Conservation (phyloP, 1,140 invertebrate species). For the Drosophila insularis region DNA sequence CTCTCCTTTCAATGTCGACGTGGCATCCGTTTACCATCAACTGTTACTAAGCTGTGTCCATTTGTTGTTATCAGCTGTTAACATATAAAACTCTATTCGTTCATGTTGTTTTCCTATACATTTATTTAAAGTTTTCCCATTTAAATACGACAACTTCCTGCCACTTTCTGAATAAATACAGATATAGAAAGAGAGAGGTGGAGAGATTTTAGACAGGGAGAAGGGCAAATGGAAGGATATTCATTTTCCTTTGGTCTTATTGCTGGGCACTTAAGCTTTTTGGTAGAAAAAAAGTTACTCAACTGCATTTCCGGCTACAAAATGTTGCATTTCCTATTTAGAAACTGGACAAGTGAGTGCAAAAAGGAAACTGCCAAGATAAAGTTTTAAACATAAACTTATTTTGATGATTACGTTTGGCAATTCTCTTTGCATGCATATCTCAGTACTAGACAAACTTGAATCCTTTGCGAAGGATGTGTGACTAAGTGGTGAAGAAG, state of each 20-base stretch:
- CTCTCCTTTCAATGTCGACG: constrained; percentile 29
- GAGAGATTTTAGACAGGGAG: background rate
- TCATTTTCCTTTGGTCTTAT: constrained; percentile 2
- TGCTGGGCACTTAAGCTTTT: constrained; percentile 5
- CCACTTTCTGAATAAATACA: constrained; percentile 27
- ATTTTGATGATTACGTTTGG: constrained; percentile 60
- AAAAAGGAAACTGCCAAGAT: constrained; percentile 17
- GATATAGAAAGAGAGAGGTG: background rate
- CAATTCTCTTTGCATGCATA: constrained; percentile 29
- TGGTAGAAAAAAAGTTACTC: constrained; percentile 48
- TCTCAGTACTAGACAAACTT: background rate
- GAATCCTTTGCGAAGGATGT: background rate
- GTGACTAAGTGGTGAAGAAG: background rate
- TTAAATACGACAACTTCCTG: constrained; percentile 65
- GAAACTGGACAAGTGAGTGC: constrained; percentile 30
- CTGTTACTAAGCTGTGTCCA: constrained; percentile 39
- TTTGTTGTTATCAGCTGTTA: constrained; percentile 51
- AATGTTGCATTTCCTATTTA: constrained; percentile 67
- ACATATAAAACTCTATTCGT: constrained; percentile 26
- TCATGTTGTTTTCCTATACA: constrained; percentile 35
- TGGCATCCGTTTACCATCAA: constrained; percentile 46
- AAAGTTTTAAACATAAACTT: constrained; percentile 49
- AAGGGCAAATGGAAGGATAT: background rate
- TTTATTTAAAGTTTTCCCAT: constrained; percentile 64
- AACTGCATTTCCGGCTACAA: constrained; percentile 63